A percentile compares a stretch with the other conserved stretches of the same genome.
Conservation (phyloP, 2,113 vertebrate species). For the Delphinapterus leucas region DNA sequence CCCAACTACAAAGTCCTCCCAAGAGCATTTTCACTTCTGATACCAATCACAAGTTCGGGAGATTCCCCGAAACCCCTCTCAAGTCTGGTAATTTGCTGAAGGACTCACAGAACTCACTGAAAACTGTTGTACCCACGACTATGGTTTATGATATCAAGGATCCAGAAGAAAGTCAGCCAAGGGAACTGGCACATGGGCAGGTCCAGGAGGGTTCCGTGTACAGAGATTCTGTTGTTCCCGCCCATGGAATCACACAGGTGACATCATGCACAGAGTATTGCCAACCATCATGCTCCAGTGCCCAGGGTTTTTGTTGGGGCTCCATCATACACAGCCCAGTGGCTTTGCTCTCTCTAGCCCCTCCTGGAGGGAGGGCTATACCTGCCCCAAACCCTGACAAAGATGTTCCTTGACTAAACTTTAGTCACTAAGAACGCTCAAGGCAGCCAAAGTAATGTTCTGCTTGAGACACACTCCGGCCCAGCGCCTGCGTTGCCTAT, state of each 20-base stretch:
- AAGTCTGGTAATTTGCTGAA: not conserved
- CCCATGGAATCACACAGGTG: not conserved
- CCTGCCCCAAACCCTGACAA: not conserved
- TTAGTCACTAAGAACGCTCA: not conserved
- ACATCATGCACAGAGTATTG: too few species aligned
- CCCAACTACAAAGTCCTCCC: not conserved
- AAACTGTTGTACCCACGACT: too few species aligned
- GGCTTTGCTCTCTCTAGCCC: not conserved
- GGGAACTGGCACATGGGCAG: not conserved
- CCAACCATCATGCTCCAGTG: fast-evolving
- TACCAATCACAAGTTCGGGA: not conserved
- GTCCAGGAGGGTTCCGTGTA: not conserved
- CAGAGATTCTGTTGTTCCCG: not conserved
- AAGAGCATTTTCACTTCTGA: not conserved
- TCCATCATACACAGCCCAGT: not conserved
- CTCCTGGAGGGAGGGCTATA: not conserved
- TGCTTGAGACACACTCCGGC: not conserved
- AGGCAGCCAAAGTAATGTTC: not conserved
- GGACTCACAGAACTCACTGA: not conserved
- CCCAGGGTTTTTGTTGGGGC: not conserved
- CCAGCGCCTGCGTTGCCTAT: too few species aligned
- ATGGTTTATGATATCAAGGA: not conserved
- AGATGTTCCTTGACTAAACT: not conserved
- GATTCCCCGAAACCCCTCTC: not conserved
- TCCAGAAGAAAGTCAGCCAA: not conserved